phyloP scores from a whole-genome alignment of 2,797 vertebrate species.

The Rhabdophis nuchalis region DNA sequence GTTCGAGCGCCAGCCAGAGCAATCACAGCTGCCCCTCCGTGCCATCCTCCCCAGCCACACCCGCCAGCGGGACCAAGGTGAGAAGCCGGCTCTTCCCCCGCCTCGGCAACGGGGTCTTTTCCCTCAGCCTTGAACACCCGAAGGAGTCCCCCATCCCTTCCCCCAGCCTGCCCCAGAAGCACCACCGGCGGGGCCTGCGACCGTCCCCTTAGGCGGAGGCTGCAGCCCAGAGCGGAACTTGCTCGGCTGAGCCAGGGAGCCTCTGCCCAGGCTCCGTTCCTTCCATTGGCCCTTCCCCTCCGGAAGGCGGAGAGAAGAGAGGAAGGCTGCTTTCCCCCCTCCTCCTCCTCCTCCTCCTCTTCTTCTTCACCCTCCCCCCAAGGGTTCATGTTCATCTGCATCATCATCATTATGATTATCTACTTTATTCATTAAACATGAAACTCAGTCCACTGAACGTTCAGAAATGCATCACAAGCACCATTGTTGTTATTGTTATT shows the following conservation, averaged over 20 bases:
- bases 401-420: no score
- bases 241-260: not conserved
- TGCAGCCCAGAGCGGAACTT: not conserved
- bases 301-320: not conserved
- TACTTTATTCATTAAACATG: no score
- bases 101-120: not conserved
- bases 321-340: not conserved
- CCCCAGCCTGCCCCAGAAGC: not conserved
- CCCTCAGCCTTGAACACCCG: not conserved
- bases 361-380: no score
- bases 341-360: not conserved
- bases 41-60: slow-evolving; percentile 89
- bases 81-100: slow-evolving; percentile 5
- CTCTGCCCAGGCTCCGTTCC: no score
- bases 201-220: no score
- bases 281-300: not conserved
- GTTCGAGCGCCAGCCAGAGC: slow-evolving; percentile 94
- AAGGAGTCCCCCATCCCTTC: no score
- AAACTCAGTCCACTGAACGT: no score
- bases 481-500: slow-evolving; percentile 31
- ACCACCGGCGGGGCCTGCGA: no score
- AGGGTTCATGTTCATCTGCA: not conserved
- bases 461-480: no score
- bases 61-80: slow-evolving; percentile 89
- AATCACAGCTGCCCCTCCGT: slow-evolving; percentile 90